These are phyloP conservation scores for Bettongia penicillata DNA, from an alignment of 2,113 vertebrate species.

Conservation along the genomic window DNA sequence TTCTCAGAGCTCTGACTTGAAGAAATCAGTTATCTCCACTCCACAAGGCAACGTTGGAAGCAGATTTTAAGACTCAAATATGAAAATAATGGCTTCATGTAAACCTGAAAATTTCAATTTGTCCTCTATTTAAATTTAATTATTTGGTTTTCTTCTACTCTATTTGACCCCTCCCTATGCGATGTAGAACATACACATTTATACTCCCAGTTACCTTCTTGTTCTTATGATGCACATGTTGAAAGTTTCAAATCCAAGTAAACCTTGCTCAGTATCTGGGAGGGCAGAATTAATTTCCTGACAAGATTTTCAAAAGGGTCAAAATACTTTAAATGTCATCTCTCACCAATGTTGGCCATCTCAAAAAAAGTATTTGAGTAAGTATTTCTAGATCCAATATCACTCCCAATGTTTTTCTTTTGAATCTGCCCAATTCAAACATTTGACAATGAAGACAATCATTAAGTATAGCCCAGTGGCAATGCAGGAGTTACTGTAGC, in stretches of 20 bases:
- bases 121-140: neutral
- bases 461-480: neutral
- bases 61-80: neutral
- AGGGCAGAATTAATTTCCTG: neutral
- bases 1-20: neutral
- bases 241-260: neutral
- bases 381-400: neutral
- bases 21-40: neutral
- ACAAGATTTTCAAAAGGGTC: neutral
- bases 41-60: neutral
- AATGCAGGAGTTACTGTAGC: neutral
- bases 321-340: neutral
- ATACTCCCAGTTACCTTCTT: neutral
- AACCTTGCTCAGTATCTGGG: neutral
- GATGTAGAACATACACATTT: neutral
- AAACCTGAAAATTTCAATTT: neutral
- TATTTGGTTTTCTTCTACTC: neutral
- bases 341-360: neutral
- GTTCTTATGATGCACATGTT: neutral
- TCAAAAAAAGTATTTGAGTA: neutral
- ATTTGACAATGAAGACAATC: neutral
- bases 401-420: neutral
- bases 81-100: neutral
- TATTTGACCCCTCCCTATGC: neutral
- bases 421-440: neutral